Conservation (phyloP, 2,113 vertebrate species). For the Centrocercus urophasianus region DNA sequence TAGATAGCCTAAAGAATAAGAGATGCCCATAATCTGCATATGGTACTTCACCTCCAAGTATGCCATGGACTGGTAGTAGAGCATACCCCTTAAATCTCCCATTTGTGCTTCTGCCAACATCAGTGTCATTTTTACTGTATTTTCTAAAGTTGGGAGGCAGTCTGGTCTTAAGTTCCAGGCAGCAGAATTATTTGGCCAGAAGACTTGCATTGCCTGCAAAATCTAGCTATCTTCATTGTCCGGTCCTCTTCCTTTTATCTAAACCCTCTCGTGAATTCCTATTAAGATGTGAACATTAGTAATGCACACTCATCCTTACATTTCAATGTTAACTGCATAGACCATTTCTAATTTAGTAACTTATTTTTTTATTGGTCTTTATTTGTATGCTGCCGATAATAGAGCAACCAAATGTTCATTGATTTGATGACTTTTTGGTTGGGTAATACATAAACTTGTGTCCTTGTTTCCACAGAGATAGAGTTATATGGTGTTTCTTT, state of each 20-base stretch:
- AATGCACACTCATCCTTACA: background rate
- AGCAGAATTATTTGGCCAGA: background rate
- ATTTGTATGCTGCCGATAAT: background rate
- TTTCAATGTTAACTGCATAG: background rate
- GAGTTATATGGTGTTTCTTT: background rate
- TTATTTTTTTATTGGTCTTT: background rate
- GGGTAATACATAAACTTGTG: background rate
- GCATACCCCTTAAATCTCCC: accelerated
- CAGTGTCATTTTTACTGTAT: background rate
- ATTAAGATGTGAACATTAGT: background rate
- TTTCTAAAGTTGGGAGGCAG: background rate
- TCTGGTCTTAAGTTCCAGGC: background rate
- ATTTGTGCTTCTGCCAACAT: background rate
- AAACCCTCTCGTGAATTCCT: background rate
- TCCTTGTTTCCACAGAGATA: background rate
- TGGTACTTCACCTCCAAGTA: background rate
- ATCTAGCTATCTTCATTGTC: background rate
- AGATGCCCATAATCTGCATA: background rate
- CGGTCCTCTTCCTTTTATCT: background rate
- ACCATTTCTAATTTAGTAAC: background rate
- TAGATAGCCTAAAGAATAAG: background rate
- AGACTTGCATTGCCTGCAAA: background rate
- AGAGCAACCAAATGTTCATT: background rate
- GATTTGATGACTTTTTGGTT: background rate
- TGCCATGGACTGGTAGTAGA: background rate